Percentiles rank a stretch among this genome's conserved stretches.
phyloP scores from a whole-genome alignment of 2,113 vertebrate genomes.

The Tupaia chinensis region DNA sequence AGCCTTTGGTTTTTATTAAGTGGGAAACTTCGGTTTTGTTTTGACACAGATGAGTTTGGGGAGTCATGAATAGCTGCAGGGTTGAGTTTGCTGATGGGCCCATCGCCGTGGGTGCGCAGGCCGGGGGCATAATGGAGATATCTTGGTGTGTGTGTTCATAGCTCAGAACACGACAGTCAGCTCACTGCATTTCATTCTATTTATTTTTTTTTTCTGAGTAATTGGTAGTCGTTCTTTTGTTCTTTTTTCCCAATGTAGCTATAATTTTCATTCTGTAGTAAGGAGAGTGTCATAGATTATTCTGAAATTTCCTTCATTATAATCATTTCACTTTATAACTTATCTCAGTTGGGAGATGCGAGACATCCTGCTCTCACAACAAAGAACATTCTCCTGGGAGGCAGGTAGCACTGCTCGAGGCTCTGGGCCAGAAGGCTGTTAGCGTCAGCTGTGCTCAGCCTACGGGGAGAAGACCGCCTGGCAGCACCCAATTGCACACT shows the following conservation, averaged over 20 bases:
- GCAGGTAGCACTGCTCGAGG: not conserved
- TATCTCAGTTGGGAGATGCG: conserved; percentile 9
- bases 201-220: not conserved
- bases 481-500: no score
- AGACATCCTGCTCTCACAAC: conserved; percentile 37
- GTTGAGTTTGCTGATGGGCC: conserved; percentile 75
- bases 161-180: conserved; percentile 38
- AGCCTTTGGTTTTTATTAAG: conserved; percentile 81
- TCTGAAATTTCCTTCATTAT: not conserved
- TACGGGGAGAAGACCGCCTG: no score
- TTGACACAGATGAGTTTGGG: conserved; percentile 66
- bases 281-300: conserved; percentile 7
- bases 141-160: conserved; percentile 58
- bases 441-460: not conserved
- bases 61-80: conserved; percentile 73
- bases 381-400: not conserved
- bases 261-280: conserved; percentile 58
- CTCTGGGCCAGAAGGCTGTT: not conserved
- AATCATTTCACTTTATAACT: not conserved
- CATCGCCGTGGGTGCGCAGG: conserved; percentile 50
- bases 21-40: conserved; percentile 70
- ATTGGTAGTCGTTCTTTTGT: not conserved
- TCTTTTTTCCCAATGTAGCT: conserved; percentile 59
- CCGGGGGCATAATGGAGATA: conserved; percentile 60
- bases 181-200: not conserved